Conservation (phyloP, 1,140 invertebrate species). For the Drosophila punjabiensis region DNA sequence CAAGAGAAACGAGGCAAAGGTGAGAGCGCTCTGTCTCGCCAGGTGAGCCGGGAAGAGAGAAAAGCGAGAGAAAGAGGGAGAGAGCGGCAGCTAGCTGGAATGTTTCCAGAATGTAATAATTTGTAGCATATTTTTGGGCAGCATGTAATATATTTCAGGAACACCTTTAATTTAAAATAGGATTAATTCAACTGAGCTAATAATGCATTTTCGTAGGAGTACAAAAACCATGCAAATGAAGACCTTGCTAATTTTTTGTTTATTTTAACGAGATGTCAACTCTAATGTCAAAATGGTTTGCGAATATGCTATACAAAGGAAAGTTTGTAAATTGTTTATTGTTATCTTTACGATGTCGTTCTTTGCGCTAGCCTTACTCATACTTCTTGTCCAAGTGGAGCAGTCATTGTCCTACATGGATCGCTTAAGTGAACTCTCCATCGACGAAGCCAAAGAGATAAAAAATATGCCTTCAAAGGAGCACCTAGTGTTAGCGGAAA, state of each 20-base stretch:
- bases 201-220: not conserved
- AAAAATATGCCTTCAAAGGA: no score
- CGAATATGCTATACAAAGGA: not conserved
- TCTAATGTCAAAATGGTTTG: not conserved
- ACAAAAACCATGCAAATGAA: not conserved
- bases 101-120: not conserved
- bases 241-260: no score
- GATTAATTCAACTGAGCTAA: not conserved
- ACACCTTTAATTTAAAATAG: not conserved
- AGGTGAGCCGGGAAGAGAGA: conserved; percentile 11
- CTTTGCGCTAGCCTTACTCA: not conserved
- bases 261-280: not conserved
- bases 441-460: no score
- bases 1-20: not conserved
- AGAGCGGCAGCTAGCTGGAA: not conserved
- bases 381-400: not conserved
- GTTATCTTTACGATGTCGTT: not conserved
- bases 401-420: not conserved
- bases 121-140: not conserved
- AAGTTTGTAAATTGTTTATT: not conserved
- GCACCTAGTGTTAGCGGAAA: no score
- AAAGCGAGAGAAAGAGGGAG: not conserved
- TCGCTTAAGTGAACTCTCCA: not conserved
- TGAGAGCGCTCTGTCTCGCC: conserved; percentile 2
- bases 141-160: not conserved